These are phyloP conservation scores for Trichomycterus rosablanca DNA, from an alignment of 2,113 vertebrate species.

Conservation along the genomic window DNA sequence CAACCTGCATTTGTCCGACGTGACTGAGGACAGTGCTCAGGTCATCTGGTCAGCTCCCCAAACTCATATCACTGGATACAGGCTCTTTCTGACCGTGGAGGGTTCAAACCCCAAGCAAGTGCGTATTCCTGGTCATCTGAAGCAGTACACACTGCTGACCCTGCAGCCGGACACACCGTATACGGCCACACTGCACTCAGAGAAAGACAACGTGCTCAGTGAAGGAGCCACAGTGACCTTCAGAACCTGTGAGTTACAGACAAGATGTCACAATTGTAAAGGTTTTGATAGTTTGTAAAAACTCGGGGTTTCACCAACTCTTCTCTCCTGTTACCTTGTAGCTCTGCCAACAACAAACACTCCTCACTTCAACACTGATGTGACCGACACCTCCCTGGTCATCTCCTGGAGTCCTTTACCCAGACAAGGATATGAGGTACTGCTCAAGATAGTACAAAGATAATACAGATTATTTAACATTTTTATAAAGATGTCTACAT, in stretches of 20 bases:
- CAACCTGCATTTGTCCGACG: conserved; percentile 73
- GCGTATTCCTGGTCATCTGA: conserved; percentile 66
- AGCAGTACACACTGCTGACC: conserved; percentile 75
- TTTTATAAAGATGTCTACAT: too few species aligned
- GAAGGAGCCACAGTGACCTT: conserved; percentile 67
- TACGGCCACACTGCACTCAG: conserved; percentile 70
- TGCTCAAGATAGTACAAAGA: too few species aligned
- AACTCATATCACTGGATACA: conserved; percentile 75
- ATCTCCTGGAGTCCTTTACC: conserved; percentile 91
- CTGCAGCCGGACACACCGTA: conserved; percentile 80
- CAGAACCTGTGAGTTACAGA: conserved; percentile 32
- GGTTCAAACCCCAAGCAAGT: conserved; percentile 77
- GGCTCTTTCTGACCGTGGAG: conserved; percentile 71
- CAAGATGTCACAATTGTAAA: too few species aligned
- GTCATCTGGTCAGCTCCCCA: conserved; percentile 79
- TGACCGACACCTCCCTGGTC: conserved; percentile 86
- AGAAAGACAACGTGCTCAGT: conserved; percentile 76
- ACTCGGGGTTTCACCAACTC: too few species aligned
- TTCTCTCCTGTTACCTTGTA: conserved; percentile 47
- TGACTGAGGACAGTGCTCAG: conserved; percentile 74
- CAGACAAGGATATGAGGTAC: conserved; percentile 86
- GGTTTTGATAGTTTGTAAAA: too few species aligned
- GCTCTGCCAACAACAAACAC: conserved; percentile 71
- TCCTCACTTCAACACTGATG: conserved; percentile 82
- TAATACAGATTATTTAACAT: too few species aligned